Conservation (phyloP, 2,797 vertebrate species). For the Urosaurus nigricauda region DNA sequence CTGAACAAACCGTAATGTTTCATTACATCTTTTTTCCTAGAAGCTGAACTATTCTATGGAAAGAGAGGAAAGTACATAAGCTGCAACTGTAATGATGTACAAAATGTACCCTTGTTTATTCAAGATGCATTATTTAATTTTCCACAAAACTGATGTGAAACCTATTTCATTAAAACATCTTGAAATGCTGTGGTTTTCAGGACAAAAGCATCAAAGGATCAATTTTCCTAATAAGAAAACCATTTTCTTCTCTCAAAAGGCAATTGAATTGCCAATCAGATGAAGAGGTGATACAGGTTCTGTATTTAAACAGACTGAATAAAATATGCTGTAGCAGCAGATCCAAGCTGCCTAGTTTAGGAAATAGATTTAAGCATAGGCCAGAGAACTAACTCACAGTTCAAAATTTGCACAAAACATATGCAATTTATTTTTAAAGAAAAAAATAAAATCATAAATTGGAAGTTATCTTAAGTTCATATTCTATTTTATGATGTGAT, state of each 20-base stretch:
- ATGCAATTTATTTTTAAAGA: conserved; percentile 21
- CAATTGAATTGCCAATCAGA: conserved; percentile 54
- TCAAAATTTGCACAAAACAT: conserved; percentile 19
- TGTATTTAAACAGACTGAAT: conserved; percentile 46
- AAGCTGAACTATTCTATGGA: not conserved
- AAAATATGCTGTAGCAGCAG: conserved; percentile 11
- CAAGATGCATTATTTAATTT: conserved; percentile 44
- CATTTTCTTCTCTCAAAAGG: conserved; percentile 43
- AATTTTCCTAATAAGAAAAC: conserved; percentile 59
- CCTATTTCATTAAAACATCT: conserved; percentile 39
- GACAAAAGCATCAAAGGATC: conserved; percentile 46
- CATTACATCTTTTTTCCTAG: not conserved
- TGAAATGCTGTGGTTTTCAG: conserved; percentile 53
- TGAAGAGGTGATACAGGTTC: conserved; percentile 35
- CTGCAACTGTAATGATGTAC: conserved; percentile 12
- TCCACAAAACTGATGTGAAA: conserved; percentile 46
- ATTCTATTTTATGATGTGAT: not conserved
- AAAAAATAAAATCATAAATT: conserved; percentile 7
- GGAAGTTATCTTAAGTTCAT: conserved; percentile 1
- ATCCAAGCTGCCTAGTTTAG: conserved; percentile 29
- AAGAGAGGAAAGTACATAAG: not conserved
- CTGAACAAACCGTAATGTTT: not conserved
- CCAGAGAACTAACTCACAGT: not conserved
- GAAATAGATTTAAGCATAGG: conserved; percentile 18
- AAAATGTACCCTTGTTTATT: conserved; percentile 29